Evolutionary conservation across 2,888 invertebrate species (phyloP).

Genomic region (Melieria picta): DNA sequence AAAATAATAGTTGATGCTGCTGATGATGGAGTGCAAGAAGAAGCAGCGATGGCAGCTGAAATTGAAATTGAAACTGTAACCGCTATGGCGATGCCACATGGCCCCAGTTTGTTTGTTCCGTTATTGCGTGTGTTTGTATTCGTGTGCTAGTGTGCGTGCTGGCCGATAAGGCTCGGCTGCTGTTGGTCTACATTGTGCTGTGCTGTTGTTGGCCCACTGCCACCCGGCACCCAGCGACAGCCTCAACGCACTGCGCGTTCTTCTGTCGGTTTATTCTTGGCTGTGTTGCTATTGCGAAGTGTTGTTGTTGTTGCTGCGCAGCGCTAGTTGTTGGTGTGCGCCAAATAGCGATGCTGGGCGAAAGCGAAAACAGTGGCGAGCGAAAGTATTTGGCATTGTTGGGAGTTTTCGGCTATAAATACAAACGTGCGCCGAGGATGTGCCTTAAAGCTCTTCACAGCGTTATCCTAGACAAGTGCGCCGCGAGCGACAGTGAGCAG

Average conservation of each 20-base stretch:
- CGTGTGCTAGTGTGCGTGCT: conserved; percentile 23
- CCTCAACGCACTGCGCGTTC: conserved; percentile 22
- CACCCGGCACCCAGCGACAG: no score
- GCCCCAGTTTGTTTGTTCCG: conserved; percentile 23
- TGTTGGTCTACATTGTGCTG: conserved; percentile 7
- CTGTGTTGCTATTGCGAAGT: conserved; percentile 13
- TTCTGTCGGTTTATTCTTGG: conserved; percentile 6
- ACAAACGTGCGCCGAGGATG: conserved; percentile 59
- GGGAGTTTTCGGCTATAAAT: conserved; percentile 57
- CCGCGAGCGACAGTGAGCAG: conserved; percentile 42
- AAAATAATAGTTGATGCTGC: background rate
- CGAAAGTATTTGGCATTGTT: conserved; percentile 21
- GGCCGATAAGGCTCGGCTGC: conserved; percentile 4
- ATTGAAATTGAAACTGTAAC: conserved; percentile 2
- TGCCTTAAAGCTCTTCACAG: conserved; percentile 56
- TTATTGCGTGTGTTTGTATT: conserved; percentile 15
- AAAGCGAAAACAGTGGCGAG: conserved; percentile 14
- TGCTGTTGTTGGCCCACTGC: background rate
- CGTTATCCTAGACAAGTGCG: conserved; percentile 59
- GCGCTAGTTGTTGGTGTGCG: conserved; percentile 20
- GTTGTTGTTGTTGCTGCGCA: conserved; percentile 31
- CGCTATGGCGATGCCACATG: background rate
- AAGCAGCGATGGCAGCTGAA: background rate
- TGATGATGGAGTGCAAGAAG: background rate
- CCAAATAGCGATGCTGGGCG: background rate